Evolutionary conservation across 2,113 vertebrate genomes (phyloP).

Genomic region (Pelvicachromis taeniatus): DNA sequence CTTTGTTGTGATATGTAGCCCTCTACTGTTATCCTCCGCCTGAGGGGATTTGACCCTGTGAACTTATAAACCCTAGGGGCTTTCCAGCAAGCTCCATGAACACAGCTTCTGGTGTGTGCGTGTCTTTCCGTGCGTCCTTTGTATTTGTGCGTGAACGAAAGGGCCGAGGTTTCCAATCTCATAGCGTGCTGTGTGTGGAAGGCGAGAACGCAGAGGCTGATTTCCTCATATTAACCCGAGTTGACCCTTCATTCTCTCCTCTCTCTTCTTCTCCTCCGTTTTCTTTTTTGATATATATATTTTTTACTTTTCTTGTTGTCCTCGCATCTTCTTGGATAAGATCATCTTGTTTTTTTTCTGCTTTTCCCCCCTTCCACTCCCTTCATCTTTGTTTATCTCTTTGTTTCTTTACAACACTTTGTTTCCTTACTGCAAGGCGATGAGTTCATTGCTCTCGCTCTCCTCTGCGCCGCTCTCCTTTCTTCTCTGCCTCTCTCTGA

Average conservation of each 20-base stretch:
- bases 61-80: constrained; percentile 50
- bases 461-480: background rate
- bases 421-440: background rate
- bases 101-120: constrained; percentile 1
- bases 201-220: constrained; percentile 12
- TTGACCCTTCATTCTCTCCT: constrained; percentile 6
- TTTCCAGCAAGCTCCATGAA: constrained; percentile 25
- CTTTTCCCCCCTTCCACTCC: background rate
- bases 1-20: constrained; percentile 54
- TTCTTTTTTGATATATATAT: background rate
- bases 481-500: constrained; percentile 25
- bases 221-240: constrained; percentile 52
- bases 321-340: background rate
- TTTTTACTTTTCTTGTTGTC: background rate
- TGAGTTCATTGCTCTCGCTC: constrained; percentile 14
- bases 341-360: background rate
- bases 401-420: background rate
- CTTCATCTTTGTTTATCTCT: constrained; percentile 6
- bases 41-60: constrained; percentile 43
- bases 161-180: constrained; percentile 35
- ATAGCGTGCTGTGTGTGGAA: background rate
- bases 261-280: background rate
- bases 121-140: background rate
- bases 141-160: constrained; percentile 15
- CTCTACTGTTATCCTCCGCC: constrained; percentile 37